phyloP scores from a whole-genome alignment of 2,113 vertebrate genomes.

The Notothenia rossii region DNA sequence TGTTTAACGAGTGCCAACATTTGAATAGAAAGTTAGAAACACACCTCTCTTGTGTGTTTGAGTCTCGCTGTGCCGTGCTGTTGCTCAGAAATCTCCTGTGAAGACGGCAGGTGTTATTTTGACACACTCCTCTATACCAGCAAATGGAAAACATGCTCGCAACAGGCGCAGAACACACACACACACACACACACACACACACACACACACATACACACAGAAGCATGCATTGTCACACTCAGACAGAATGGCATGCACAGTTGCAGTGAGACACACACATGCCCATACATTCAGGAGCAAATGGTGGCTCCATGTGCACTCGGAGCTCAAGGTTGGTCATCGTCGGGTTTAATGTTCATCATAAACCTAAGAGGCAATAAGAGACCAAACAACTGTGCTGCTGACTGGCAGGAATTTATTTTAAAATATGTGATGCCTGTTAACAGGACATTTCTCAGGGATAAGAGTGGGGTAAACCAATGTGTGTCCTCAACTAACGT shows the following conservation, averaged over 20 bases:
- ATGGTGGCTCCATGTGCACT: neutral
- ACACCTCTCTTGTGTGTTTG: neutral
- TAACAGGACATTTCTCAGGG: neutral
- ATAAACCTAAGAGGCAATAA: neutral
- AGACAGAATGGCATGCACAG: constrained; percentile 20
- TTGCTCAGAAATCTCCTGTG: constrained; percentile 35
- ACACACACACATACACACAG: too few relatives aligned
- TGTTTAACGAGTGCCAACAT: neutral
- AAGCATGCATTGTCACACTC: constrained; percentile 14
- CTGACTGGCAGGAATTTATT: neutral
- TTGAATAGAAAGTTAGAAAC: neutral
- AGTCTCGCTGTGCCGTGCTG: constrained; percentile 5
- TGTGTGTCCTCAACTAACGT: too few relatives aligned
- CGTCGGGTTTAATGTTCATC: neutral
- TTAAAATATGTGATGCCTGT: neutral
- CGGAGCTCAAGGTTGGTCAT: neutral
- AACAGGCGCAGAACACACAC: constrained; percentile 2
- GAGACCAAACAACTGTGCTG: neutral
- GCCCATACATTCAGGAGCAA: neutral
- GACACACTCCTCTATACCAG: constrained; percentile 32
- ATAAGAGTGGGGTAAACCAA: too few relatives aligned
- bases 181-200: constrained; percentile 5
- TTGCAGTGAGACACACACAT: neutral
- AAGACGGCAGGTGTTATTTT: constrained; percentile 56
- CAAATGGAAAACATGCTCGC: constrained; percentile 21